phyloP scores from a whole-genome alignment of 2,113 vertebrate species.

The Mesocricetus auratus region DNA sequence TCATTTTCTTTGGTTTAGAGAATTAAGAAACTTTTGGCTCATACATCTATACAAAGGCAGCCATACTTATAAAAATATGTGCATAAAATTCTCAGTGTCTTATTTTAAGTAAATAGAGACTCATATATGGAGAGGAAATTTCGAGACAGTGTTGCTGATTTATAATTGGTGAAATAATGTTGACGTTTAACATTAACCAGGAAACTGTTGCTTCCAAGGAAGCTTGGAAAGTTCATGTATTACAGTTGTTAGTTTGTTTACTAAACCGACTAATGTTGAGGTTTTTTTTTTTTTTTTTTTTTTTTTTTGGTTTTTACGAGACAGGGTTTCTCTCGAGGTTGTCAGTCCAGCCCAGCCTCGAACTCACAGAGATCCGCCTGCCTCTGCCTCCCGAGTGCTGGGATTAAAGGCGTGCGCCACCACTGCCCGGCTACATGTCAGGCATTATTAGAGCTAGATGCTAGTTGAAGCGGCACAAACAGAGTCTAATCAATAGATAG shows the following conservation, averaged over 20 bases:
- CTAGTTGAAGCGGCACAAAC: neutral
- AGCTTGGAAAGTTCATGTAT: slow-evolving; percentile 15
- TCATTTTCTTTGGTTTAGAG: slow-evolving; percentile 63
- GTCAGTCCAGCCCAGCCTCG: too few relatives aligned
- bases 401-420: too few relatives aligned
- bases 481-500: neutral
- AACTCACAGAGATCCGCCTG: too few relatives aligned
- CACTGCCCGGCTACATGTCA: neutral
- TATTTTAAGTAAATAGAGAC: slow-evolving; percentile 39
- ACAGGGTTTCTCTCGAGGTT: too few relatives aligned
- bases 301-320: too few relatives aligned
- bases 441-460: neutral
- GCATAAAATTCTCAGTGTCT: slow-evolving; percentile 48
- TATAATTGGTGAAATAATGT: neutral
- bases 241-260: slow-evolving; percentile 35
- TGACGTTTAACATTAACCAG: slow-evolving; percentile 12
- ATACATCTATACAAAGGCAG: slow-evolving; percentile 56
- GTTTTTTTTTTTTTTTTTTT: too few relatives aligned
- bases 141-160: slow-evolving; percentile 28
- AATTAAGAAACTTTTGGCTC: slow-evolving; percentile 28
- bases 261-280: slow-evolving; percentile 17
- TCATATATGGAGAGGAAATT: neutral
- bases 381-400: too few relatives aligned
- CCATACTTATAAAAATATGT: slow-evolving; percentile 59
- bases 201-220: neutral